Evolutionary conservation across 2,797 vertebrate genomes (phyloP).

Genomic region (Crocodylus rhombifer): DNA sequence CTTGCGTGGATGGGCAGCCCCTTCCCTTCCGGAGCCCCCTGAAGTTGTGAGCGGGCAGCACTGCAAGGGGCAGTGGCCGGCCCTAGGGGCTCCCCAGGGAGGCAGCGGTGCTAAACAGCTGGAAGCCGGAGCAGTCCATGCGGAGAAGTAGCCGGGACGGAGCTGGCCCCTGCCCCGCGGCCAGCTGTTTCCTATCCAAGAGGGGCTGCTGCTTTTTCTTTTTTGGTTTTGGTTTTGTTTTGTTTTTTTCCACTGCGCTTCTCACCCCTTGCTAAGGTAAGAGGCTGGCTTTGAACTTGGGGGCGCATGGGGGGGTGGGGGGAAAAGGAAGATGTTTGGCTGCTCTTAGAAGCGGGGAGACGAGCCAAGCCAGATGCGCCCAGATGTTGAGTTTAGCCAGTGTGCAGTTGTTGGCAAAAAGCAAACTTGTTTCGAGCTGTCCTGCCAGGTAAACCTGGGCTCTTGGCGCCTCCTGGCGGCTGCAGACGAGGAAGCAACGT

Average conservation of each 20-base stretch:
- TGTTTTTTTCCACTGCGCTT: not conserved
- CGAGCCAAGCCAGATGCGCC: not conserved
- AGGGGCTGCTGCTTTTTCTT: not conserved
- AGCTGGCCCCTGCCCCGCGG: not conserved
- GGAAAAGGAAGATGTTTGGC: slow-evolving; percentile 4
- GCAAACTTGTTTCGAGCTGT: slow-evolving; percentile 72
- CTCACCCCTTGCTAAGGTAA: not conserved
- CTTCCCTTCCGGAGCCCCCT: too few species aligned
- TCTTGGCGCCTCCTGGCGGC: slow-evolving; percentile 71
- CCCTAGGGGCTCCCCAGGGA: too few species aligned
- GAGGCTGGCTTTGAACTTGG: not conserved
- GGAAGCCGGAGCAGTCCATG: not conserved
- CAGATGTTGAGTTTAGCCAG: not conserved
- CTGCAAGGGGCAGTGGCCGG: not conserved
- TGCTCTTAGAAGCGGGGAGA: not conserved
- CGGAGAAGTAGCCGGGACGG: not conserved
- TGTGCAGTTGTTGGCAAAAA: slow-evolving; percentile 9
- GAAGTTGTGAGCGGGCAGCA: not conserved
- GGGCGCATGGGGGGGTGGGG: not conserved
- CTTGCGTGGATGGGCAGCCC: too few species aligned
- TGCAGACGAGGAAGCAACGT: not conserved
- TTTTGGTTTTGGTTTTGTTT: not conserved
- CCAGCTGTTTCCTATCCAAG: not conserved
- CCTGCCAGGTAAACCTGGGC: not conserved
- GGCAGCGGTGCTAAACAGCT: not conserved